Base-by-base conservation (phyloP, 2,113 vertebrate genomes). In the Semnornis frantzii region DNA sequence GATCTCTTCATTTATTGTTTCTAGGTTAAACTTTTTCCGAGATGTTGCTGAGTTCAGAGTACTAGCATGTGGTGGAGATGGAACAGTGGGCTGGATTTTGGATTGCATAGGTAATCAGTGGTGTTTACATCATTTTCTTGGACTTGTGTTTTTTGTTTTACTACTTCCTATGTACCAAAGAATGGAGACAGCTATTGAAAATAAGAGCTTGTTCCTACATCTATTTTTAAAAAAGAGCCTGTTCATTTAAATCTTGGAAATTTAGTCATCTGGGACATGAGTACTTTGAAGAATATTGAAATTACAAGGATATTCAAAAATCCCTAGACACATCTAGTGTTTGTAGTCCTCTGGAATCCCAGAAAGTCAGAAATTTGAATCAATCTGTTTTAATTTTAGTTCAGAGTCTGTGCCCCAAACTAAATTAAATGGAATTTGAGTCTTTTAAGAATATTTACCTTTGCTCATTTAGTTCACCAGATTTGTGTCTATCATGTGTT, bases 41-140 rank as follows among this genome's bases (percentile, higher is more conserved):
- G 99, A 99, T 30, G 98, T 99, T 94, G 95, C 98, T 76, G 98
- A 99, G 85, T 99, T 98, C 98, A 96, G 98, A 97, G 98, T 99
- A 48, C 87, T 99, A 95, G 98, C 98, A 9, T 99, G 99, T n/a
- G 99, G 99, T 77, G 99, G 99, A 52, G 99, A 99, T 87, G 99
- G 99, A 91, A 99, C 99, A 6, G 98, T 99, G 42, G 99, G 99
- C 78, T 99, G 99, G 99, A 99, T 99, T 97, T 98, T 99, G 93
- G 99, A 99, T 96, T 99, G 98, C 95, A 99, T 99, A 94, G 98
- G 99, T 99, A 98, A 98, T 72, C 25, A 78, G n/a, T 28, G 76
- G 14, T 3, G 1, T 71, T 93, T 86, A 42, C 30, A 59, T 11
- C 16, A 10, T 72, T 88, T 80, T 71, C 14, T 25, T 77, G 90